Base-by-base conservation (phyloP, 2,797 vertebrate genomes). In the Acipenser ruthenus region DNA sequence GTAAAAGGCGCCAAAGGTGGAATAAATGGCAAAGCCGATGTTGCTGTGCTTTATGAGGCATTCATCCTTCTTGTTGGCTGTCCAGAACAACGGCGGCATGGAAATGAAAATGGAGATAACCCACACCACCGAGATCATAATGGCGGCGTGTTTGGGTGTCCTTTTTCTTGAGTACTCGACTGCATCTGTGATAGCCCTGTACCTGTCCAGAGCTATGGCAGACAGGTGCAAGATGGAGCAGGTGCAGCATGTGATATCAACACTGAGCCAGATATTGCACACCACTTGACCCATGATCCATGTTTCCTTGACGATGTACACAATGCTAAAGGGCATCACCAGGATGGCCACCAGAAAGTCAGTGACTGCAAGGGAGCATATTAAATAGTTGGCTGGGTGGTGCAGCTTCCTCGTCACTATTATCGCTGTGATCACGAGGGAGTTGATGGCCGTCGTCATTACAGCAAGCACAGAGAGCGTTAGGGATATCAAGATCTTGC, bases 211-310 rank as follows among this genome's bases (percentile, higher is more conserved):
- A 9, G 96, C 96, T 47, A 98, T 98, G 49, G 93, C 96, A 6
- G 95, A 92, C 72, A 98, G 93, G 73, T 98, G 96, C 78, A 98
- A 74, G 80, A 98, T 98, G 70, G 96, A 98, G 10, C 95, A 98
- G 0, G 95, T 98, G 82, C 96, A 98, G 74, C 96, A 98, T 0
- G 93, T 85, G 66, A 98, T 93, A 64, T 98, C 96, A 70, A 98
- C 82, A 0, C 94, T 95, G 78, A 98, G 86, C 90, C 96, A 98
- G 66, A 98, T 91, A 72, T 97, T 93, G 73, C 96, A 98, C 23
- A 92, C 87, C 12, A 94, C 84, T 79, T 93, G 91, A 2, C 96
- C 95, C 72, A 98, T 94, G 55, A 95, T 91, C 96, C 96, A 98
- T 5, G 89, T 90, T 80, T 98, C 93, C 61, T 93, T 85, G 15